Evolutionary conservation across 2,888 invertebrate genomes (phyloP).

Genomic region (Molorchus minor): DNA sequence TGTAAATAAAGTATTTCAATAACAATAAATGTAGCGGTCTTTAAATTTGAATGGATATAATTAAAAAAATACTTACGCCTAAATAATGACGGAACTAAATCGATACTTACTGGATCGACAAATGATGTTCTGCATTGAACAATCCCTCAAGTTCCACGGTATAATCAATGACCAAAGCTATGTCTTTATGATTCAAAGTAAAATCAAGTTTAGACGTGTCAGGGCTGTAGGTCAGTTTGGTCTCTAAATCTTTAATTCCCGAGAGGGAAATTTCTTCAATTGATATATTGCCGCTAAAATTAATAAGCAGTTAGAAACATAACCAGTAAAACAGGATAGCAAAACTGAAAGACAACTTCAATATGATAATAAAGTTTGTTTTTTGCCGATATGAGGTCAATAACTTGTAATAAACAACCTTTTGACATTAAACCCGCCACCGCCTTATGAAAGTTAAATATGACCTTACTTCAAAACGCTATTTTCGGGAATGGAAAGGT

Average conservation of each 20-base stretch:
- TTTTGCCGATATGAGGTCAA: too few relatives aligned
- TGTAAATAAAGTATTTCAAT: neutral
- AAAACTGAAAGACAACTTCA: too few relatives aligned
- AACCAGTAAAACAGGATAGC: too few relatives aligned
- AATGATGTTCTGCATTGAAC: neutral
- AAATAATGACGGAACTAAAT: neutral
- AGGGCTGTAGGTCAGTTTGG: neutral
- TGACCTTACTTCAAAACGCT: neutral
- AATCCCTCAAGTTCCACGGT: neutral
- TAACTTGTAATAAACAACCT: too few relatives aligned
- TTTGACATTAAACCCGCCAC: too few relatives aligned
- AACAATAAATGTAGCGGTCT: neutral
- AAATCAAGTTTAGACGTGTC: neutral
- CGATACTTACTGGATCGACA: slow-evolving; percentile 8
- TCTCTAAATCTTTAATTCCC: neutral
- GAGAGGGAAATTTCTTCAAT: slow-evolving; percentile 9
- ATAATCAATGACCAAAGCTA: neutral
- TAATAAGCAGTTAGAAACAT: too few relatives aligned
- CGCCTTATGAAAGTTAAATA: too few relatives aligned
- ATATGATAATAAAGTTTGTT: too few relatives aligned
- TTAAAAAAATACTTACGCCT: too few relatives aligned
- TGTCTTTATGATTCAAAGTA: neutral
- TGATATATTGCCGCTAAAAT: slow-evolving; percentile 1
- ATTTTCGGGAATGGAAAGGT: neutral
- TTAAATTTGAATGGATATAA: too few relatives aligned